A percentile compares a stretch with the other conserved stretches of the same genome.
These are phyloP conservation scores for Malacosoma neustria DNA, from an alignment of 2,888 invertebrate genomes.

Conservation along the genomic window DNA sequence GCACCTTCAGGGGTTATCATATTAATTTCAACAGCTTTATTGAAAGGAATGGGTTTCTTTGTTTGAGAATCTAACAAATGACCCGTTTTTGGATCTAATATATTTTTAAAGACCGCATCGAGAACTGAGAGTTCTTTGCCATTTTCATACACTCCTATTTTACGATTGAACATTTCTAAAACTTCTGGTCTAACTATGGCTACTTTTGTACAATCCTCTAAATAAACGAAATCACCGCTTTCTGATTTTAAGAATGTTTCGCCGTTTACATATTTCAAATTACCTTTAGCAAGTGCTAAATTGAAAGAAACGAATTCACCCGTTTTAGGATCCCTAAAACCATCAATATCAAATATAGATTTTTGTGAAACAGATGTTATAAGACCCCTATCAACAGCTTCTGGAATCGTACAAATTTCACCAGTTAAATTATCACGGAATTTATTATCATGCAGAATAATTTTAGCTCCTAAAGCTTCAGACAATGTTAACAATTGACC, in stretches of 20 bases:
- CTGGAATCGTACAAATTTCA: slow-evolving; percentile 83
- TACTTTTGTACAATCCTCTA: slow-evolving; percentile 86
- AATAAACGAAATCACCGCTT: slow-evolving; percentile 82
- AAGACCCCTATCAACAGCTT: slow-evolving; percentile 92
- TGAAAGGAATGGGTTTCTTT: slow-evolving; percentile 83
- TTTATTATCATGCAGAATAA: slow-evolving; percentile 82
- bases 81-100: slow-evolving; percentile 92
- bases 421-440: slow-evolving; percentile 85
- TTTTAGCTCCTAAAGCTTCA: slow-evolving; percentile 87
- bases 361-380: slow-evolving; percentile 91
- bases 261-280: slow-evolving; percentile 82
- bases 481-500: slow-evolving; percentile 87
- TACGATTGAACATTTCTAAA: slow-evolving; percentile 87
- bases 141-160: slow-evolving; percentile 86
- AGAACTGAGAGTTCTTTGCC: slow-evolving; percentile 87
- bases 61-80: slow-evolving; percentile 85
- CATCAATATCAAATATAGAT: slow-evolving; percentile 94
- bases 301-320: slow-evolving; percentile 90
- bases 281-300: slow-evolving; percentile 83
- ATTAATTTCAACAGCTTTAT: slow-evolving; percentile 89
- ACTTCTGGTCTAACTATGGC: slow-evolving; percentile 89
- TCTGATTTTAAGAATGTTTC: slow-evolving; percentile 84
- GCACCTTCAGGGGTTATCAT: slow-evolving; percentile 92
- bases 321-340: slow-evolving; percentile 87
- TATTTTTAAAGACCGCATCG: slow-evolving; percentile 89